Evolutionary conservation across 2,113 vertebrate genomes (phyloP).

Genomic region (Dolichallabes microphthalmus): DNA sequence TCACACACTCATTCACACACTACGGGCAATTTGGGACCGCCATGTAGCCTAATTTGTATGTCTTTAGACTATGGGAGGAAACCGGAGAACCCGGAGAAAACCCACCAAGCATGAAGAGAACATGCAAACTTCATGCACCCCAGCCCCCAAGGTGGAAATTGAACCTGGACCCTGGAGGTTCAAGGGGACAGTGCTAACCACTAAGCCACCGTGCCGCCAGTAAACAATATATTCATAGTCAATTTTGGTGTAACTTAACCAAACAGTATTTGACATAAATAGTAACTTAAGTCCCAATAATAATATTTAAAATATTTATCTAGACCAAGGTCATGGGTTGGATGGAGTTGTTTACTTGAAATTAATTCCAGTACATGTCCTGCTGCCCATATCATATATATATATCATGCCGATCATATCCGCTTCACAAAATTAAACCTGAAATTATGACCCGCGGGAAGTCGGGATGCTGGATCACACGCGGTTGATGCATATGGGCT

Average conservation of each 20-base stretch:
- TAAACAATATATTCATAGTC: not conserved
- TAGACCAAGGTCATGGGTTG: too few species aligned
- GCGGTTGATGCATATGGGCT: slow-evolving; percentile 20
- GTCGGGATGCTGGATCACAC: slow-evolving; percentile 14
- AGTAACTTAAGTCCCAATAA: not conserved
- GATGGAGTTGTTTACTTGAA: not conserved
- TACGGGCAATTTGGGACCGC: too few species aligned
- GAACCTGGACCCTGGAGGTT: too few species aligned
- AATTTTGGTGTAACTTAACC: not conserved
- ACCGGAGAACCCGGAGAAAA: too few species aligned
- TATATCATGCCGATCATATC: slow-evolving; percentile 18
- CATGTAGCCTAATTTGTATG: too few species aligned
- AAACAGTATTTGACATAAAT: not conserved
- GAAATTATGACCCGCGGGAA: slow-evolving; percentile 3
- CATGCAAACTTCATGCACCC: too few species aligned
- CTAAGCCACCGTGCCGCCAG: not conserved
- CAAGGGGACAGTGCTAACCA: too few species aligned
- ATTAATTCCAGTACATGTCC: not conserved
- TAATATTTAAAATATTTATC: not conserved
- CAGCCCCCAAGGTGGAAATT: too few species aligned
- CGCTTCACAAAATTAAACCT: slow-evolving; percentile 10
- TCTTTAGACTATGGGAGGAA: too few species aligned
- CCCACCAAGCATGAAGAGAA: too few species aligned
- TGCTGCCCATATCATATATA: slow-evolving; percentile 7
- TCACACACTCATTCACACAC: too few species aligned